Evolutionary conservation across 2,113 vertebrate genomes (phyloP).

Genomic region (Miniopterus natalensis): DNA sequence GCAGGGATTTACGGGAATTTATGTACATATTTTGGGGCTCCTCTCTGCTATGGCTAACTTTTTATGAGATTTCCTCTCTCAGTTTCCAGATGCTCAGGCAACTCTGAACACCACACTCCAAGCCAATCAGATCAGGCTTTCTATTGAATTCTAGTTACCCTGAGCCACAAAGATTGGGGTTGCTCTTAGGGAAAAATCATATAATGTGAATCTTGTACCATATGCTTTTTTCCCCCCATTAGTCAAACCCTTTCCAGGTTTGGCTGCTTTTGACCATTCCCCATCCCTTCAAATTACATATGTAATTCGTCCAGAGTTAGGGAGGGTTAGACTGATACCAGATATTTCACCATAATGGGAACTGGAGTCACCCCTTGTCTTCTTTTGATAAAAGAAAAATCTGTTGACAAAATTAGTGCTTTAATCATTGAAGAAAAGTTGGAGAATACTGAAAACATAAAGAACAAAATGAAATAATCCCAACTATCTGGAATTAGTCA

Average conservation of each 20-base stretch:
- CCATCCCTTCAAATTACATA: not conserved
- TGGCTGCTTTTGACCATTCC: not conserved
- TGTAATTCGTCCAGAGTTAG: not conserved
- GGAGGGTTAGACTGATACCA: not conserved
- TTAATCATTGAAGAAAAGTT: not conserved
- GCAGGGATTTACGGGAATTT: not conserved
- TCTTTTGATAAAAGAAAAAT: conserved; percentile 12
- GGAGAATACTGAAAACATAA: not conserved
- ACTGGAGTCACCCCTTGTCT: not conserved
- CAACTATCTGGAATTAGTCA: not conserved
- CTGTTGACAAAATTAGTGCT: not conserved
- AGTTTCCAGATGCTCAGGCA: not conserved
- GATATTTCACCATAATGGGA: not conserved
- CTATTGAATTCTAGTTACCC: not conserved
- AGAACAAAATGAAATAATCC: not conserved
- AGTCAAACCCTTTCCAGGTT: not conserved
- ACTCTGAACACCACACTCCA: not conserved
- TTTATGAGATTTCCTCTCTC: not conserved
- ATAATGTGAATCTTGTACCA: not conserved
- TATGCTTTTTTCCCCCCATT: not conserved
- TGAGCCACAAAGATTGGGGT: not conserved
- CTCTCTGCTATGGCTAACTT: not conserved
- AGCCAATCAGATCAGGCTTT: not conserved
- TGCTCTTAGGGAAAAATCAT: not conserved
- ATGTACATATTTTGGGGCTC: not conserved